Evolutionary conservation across 2,113 vertebrate genomes (phyloP), one percentile per base, ranked within the genome.

Genomic region (Barnardius zonarius): DNA sequence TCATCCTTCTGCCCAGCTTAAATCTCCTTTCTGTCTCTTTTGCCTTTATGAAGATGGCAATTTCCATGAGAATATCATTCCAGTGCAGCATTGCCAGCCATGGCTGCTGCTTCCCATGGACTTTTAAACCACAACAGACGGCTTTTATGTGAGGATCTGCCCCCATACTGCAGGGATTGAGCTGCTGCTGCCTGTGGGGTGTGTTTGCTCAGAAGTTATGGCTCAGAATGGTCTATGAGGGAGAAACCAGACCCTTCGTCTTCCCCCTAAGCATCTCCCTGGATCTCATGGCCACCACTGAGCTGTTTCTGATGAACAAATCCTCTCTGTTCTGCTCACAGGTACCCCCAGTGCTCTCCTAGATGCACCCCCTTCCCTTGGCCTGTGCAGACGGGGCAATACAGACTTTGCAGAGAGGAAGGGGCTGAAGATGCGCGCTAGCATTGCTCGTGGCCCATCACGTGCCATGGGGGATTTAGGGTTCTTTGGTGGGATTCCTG

Each of bases 381-480:
- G 15, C n/a, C 52, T 13, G 48, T n/a, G 11, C 64, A 75, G 88
- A 39, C 69, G 44, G 78, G 76, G 41, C 69, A 54, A 64, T 73
- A 51, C 68, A 68, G 44, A 16, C 33, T 59, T 59, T 24, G 13
- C 33, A 59, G 78, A 51, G 31, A 68, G 64, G 67, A 49, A 68
- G 73, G 72, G 70, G 67, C 23, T 70, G 57, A 72, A 88, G 70
- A 22, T 5, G 10, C 52, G 13, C 30, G 22, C 30, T 39, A 11
- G 52, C 35, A 3, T 6, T 8, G 4, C 57, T 73, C 1, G 0
- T 1, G 5, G 59, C 81, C 75, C 62, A 7, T 5, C 46, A 12
- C 1, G 0, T 1, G 4, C 61, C 5, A 7, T 5, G 67, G 15
- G 25, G 51, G 3, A 6, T 12, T 33, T 57, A 51, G 49, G 20